A percentile compares a stretch with the other conserved stretches of the same genome.
Evolutionary conservation across 2,888 invertebrate genomes (phyloP).

Genomic region (Shargacucullia verbasci): DNA sequence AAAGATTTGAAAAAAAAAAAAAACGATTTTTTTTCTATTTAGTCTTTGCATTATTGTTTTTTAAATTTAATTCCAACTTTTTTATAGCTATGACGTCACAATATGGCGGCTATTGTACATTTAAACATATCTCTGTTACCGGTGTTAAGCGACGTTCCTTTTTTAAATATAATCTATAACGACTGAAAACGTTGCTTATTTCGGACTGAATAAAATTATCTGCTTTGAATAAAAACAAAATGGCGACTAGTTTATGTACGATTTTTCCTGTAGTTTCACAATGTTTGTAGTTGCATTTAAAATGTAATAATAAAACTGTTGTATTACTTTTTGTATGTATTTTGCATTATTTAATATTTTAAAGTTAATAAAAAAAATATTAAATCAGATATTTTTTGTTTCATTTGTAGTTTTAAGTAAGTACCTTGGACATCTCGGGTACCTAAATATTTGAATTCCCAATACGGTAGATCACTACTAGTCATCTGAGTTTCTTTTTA

Average conservation of each 20-base stretch:
- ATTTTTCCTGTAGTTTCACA: constrained; percentile 5
- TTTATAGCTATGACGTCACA: too few relatives aligned
- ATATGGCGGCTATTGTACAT: too few relatives aligned
- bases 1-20: too few relatives aligned
- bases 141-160: background rate
- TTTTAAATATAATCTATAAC: background rate
- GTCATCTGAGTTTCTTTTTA: too few relatives aligned
- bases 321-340: constrained; percentile 53
- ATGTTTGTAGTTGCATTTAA: constrained; percentile 46
- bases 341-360: constrained; percentile 58
- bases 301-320: constrained; percentile 41
- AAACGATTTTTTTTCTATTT: too few relatives aligned
- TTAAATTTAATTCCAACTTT: too few relatives aligned
- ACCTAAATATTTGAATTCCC: too few relatives aligned
- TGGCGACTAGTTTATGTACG: constrained; percentile 44
- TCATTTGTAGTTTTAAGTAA: too few relatives aligned
- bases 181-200: background rate
- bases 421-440: too few relatives aligned
- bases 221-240: background rate
- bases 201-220: background rate
- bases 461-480: too few relatives aligned
- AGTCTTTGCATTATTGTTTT: too few relatives aligned
- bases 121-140: too few relatives aligned
- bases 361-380: constrained; percentile 58
- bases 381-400: constrained; percentile 27